Evolutionary conservation across 2,888 invertebrate species (phyloP).

Genomic region (Actias luna): DNA sequence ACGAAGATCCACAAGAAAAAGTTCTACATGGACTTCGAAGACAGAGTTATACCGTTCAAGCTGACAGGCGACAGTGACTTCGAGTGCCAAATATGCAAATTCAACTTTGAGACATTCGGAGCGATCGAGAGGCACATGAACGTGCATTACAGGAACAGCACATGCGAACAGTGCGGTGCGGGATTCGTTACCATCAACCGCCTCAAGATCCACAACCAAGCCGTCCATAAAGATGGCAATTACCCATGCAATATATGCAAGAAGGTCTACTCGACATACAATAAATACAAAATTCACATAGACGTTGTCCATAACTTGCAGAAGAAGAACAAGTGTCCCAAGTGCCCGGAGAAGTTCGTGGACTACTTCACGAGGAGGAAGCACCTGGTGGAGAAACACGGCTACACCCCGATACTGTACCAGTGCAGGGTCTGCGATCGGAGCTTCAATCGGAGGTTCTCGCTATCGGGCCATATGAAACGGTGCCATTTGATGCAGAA

Average conservation of each 20-base stretch:
- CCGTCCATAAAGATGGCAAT: conserved; percentile 26
- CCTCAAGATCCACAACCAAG: conserved; percentile 49
- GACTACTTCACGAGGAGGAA: conserved; percentile 46
- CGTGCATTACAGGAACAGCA: conserved; percentile 49
- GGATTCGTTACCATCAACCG: conserved; percentile 59
- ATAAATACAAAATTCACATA: conserved; percentile 37
- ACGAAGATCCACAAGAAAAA: conserved; percentile 32
- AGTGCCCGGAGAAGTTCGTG: conserved; percentile 43
- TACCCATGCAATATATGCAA: conserved; percentile 42
- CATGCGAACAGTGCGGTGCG: conserved; percentile 39
- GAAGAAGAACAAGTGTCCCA: conserved; percentile 42
- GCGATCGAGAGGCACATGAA: conserved; percentile 72
- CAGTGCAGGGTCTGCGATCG: conserved; percentile 32
- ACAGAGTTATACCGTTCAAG: conserved; percentile 45
- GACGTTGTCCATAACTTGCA: conserved; percentile 40
- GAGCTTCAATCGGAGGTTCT: conserved; percentile 27
- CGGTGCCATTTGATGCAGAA: conserved; percentile 30
- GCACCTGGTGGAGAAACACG: conserved; percentile 42
- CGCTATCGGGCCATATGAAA: conserved; percentile 28
- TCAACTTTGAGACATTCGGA: conserved; percentile 65
- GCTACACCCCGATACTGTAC: conserved; percentile 26
- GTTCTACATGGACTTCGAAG: conserved; percentile 33
- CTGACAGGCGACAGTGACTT: conserved; percentile 30
- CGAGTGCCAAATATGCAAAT: conserved; percentile 51
- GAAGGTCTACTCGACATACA: conserved; percentile 39